Evolutionary conservation across 2,113 vertebrate species (phyloP).

Genomic region (Trematocara nigrifrons): DNA sequence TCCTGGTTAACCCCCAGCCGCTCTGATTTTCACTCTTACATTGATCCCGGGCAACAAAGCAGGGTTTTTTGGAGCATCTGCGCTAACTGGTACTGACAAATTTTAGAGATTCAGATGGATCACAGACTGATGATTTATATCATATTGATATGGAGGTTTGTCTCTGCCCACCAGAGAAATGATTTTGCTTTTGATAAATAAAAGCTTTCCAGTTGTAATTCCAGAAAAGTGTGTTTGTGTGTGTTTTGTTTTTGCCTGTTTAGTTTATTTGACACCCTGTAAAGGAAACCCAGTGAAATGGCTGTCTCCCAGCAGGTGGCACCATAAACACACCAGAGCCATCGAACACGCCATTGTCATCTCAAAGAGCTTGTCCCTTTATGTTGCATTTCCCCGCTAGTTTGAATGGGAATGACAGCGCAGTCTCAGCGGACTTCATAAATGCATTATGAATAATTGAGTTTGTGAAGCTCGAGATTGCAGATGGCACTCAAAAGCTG

Average conservation of each 20-base stretch:
- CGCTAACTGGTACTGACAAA: not conserved
- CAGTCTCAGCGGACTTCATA: conserved; percentile 72
- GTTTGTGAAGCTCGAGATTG: conserved; percentile 73
- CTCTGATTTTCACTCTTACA: conserved; percentile 16
- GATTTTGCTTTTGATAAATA: conserved; percentile 21
- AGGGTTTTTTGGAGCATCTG: not conserved
- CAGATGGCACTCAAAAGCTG: conserved; percentile 73
- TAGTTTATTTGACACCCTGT: not conserved
- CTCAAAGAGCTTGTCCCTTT: conserved; percentile 55
- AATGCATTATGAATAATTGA: conserved; percentile 78
- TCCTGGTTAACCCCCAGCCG: conserved; percentile 83
- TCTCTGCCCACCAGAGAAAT: conserved; percentile 7
- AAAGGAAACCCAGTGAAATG: not conserved
- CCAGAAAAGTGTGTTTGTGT: not conserved
- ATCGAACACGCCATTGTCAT: conserved; percentile 30
- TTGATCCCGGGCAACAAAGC: not conserved
- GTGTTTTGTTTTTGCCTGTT: not conserved
- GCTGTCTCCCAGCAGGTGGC: conserved; percentile 58
- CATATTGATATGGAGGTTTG: conserved; percentile 69
- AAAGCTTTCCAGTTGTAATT: conserved; percentile 17
- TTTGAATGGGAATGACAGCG: conserved; percentile 66
- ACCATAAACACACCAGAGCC: conserved; percentile 32
- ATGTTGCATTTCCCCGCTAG: conserved; percentile 56
- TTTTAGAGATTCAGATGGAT: conserved; percentile 16
- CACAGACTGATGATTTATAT: conserved; percentile 40